These are phyloP conservation scores for Hesperophylax magnus DNA, from an alignment of 1,140 invertebrate species.

Conservation along the genomic window DNA sequence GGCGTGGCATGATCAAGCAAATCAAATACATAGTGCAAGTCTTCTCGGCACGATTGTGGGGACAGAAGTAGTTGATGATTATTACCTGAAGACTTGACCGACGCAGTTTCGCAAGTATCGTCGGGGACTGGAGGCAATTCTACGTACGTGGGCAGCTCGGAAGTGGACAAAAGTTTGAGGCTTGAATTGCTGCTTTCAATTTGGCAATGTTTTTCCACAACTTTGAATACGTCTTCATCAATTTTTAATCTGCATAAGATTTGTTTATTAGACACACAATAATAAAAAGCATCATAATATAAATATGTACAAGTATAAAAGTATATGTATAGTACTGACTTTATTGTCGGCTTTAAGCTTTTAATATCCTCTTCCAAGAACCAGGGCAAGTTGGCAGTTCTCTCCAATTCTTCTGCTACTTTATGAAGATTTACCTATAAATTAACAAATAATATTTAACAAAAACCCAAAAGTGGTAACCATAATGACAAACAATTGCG, in stretches of 20 bases:
- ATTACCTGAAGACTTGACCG: constrained; percentile 2
- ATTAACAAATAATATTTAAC: neutral
- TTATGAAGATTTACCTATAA: constrained; percentile 61
- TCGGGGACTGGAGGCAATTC: constrained; percentile 18
- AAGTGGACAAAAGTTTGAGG: constrained; percentile 25
- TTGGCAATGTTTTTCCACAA: constrained; percentile 58
- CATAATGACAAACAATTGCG: no score
- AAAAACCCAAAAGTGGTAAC: no score
- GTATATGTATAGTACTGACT: neutral
- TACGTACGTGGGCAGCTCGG: constrained; percentile 23
- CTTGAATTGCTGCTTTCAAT: constrained; percentile 48
- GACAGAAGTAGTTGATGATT: no score
- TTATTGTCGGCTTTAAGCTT: neutral
- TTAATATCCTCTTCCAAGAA: constrained; percentile 56
- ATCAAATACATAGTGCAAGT: no score
- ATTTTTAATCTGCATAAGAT: constrained; percentile 58
- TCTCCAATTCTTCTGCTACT: constrained; percentile 63
- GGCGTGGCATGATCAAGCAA: no score
- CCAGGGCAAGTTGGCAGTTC: constrained; percentile 64
- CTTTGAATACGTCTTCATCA: constrained; percentile 55
- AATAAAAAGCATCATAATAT: neutral
- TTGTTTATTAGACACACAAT: constrained; percentile 27
- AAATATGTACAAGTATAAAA: neutral
- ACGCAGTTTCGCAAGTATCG: constrained; percentile 18
- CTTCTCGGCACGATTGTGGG: neutral